Evolutionary conservation across 1,140 invertebrate species (phyloP), one percentile per base, ranked within the genome.

Genomic region (Pseudoatta argentina): DNA sequence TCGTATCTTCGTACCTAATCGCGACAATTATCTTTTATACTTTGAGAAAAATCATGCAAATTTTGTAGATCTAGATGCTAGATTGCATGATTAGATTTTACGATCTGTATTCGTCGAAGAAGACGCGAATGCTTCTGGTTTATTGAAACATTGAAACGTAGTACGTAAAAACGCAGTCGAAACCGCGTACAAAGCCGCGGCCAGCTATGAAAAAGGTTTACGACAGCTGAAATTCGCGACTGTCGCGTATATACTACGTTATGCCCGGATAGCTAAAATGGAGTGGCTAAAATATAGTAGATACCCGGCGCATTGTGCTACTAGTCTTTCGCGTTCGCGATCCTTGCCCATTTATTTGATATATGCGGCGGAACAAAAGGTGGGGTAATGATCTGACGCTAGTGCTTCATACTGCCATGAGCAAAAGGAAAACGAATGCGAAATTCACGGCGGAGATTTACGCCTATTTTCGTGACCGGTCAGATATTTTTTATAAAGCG

Each of bases 191-290:
- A 72, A 87, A 91, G 82, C 69, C 87, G 51, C 44, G 30, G 78
- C 18, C 7, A 14, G 48, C 73, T 85, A 73, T 78, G 86, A 91
- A 92, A 86, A 85, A 87, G 85, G 75, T 92, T 92, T 89, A 90
- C 86, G 78, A 85, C 55, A 72, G 57, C 76, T 91, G 87, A 91
- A 91, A 90, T 90, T 90, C 69, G 63, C 71, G 51, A 27, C 51
- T 27, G 48, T 27, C 18, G 71, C 53, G 39, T 59, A 18, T n/a
- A 18, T 16, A 30, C 57, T 44, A 48, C 72, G 66, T 34, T 72
- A 69, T 64, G 67, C 59, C 57, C 21, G n/a, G 48, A 59, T 61
- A 71, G 34, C n/a, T n/a, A n/a, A n/a, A n/a, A n/a, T 27, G 16
- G 88, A 79, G 63, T 59, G 67, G 59, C 78, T 89, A 76, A 89